A percentile compares a stretch with the other conserved stretches of the same genome.
phyloP scores from a whole-genome alignment of 2,888 invertebrate species.

The Automeris io region DNA sequence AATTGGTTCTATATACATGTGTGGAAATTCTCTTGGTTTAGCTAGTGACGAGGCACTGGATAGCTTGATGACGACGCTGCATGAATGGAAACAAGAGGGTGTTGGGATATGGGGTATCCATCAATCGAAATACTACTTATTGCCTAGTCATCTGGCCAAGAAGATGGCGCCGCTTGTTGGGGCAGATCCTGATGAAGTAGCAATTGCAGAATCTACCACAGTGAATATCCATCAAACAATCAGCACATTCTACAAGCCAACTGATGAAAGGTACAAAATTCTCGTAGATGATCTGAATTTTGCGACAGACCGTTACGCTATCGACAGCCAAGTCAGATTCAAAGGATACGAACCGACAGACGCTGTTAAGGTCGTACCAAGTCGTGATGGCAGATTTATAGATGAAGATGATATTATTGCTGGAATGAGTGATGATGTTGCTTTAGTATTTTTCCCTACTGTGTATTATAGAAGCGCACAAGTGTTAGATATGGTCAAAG shows the following conservation, averaged over 20 bases:
- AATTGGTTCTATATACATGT: constrained; percentile 48
- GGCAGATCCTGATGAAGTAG: constrained; percentile 46
- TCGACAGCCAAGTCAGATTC: constrained; percentile 55
- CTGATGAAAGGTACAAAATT: constrained; percentile 46
- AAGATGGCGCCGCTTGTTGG: constrained; percentile 54
- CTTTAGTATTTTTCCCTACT: constrained; percentile 42
- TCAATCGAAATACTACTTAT: constrained; percentile 46
- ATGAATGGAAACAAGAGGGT: constrained; percentile 51
- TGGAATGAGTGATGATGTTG: constrained; percentile 57
- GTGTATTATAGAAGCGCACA: constrained; percentile 57
- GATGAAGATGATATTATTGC: constrained; percentile 48
- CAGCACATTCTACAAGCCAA: constrained; percentile 57
- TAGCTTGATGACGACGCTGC: constrained; percentile 28
- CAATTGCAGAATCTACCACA: constrained; percentile 43
- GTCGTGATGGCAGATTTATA: constrained; percentile 34
- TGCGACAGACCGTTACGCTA: constrained; percentile 57
- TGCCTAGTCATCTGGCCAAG: constrained; percentile 37
- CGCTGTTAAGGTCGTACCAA: constrained; percentile 53
- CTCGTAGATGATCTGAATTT: constrained; percentile 59
- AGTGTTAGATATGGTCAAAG: constrained; percentile 48
- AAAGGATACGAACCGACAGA: constrained; percentile 47
- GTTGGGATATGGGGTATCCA: constrained; percentile 50
- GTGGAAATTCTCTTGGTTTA: constrained; percentile 59
- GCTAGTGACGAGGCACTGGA: constrained; percentile 53
- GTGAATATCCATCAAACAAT: constrained; percentile 53